These are phyloP conservation scores for Aphaenogaster ashmeadi DNA, from an alignment of 1,140 invertebrate species.

Conservation along the genomic window DNA sequence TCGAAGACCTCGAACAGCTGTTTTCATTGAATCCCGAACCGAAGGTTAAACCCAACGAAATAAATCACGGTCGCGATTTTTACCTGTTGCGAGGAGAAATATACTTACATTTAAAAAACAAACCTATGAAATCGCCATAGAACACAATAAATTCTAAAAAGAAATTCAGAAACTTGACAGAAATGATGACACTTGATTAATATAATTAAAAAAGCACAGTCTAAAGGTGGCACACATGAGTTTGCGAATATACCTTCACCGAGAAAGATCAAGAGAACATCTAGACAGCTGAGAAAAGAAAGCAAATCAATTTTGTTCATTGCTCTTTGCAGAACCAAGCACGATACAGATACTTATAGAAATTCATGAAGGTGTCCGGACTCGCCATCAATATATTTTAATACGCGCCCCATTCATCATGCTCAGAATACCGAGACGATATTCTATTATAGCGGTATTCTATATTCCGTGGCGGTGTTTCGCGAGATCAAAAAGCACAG, in stretches of 20 bases:
- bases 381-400: constrained; percentile 39
- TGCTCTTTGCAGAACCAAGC: neutral
- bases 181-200: neutral
- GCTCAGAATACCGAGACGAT: neutral
- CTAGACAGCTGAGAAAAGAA: neutral
- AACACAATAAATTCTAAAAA: neutral
- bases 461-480: neutral
- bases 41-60: neutral
- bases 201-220: neutral
- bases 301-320: constrained; percentile 27
- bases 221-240: neutral
- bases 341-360: neutral
- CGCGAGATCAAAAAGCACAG: neutral
- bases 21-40: neutral
- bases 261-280: neutral
- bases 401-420: constrained; percentile 31
- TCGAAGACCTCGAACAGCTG: constrained; percentile 38
- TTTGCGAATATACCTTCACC: neutral
- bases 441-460: constrained; percentile 1
- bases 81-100: neutral
- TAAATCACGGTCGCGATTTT: neutral
- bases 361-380: constrained; percentile 27
- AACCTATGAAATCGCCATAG: neutral
- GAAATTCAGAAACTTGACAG: neutral
- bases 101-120: neutral